phyloP scores from a whole-genome alignment of 2,113 vertebrate genomes.

The Oostethus manadensis region DNA sequence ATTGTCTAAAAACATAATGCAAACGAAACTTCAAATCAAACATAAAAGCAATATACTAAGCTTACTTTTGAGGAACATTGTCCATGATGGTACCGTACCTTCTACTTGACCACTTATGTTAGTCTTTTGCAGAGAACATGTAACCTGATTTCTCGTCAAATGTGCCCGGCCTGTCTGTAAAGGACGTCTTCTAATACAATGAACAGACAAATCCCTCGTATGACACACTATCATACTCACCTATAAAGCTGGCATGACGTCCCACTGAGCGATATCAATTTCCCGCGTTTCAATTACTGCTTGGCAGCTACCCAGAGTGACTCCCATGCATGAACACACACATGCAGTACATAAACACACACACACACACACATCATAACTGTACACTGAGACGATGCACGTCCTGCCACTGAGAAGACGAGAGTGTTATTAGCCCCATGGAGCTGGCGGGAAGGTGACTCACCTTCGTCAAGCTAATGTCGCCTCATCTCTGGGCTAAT shows the following conservation, averaged over 20 bases:
- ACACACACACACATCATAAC: conserved; percentile 1
- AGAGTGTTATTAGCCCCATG: conserved; percentile 47
- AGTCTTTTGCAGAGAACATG: too few relatives aligned
- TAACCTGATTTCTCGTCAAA: too few relatives aligned
- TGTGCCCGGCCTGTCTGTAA: not conserved
- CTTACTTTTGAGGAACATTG: too few relatives aligned
- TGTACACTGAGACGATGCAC: conserved; percentile 21
- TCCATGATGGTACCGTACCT: too few relatives aligned
- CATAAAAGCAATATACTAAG: too few relatives aligned
- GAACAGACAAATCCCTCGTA: not conserved
- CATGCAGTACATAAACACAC: not conserved
- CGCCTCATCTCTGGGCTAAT: conserved; percentile 60
- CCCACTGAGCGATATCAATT: conserved; percentile 15
- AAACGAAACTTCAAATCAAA: too few relatives aligned
- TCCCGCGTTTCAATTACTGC: conserved; percentile 36
- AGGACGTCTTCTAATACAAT: not conserved
- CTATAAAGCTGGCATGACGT: conserved; percentile 8
- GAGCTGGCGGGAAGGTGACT: conserved; percentile 50
- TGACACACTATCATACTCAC: not conserved
- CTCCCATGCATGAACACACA: conserved; percentile 15
- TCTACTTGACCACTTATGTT: too few relatives aligned
- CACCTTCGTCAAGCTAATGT: conserved; percentile 56
- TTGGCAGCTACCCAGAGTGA: conserved; percentile 17
- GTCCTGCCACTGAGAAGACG: conserved; percentile 23
- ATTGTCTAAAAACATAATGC: too few relatives aligned